These are phyloP conservation scores for Acanthochromis polyacanthus DNA, from an alignment of 2,113 vertebrate genomes.

Conservation along the genomic window DNA sequence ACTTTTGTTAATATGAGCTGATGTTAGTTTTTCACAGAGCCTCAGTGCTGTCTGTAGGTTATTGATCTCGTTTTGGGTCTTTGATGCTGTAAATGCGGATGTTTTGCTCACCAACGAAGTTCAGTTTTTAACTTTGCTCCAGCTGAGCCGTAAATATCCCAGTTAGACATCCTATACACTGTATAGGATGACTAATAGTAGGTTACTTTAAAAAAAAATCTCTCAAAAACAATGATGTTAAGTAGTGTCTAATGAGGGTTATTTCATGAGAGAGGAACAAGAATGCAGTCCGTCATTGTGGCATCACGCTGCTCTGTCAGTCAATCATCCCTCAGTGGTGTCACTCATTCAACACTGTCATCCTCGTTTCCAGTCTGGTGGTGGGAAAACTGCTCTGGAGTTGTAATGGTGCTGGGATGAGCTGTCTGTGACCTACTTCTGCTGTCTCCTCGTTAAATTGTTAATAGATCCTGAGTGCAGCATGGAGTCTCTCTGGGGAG, in stretches of 20 bases:
- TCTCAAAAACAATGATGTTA: background rate
- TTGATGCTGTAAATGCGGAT: background rate
- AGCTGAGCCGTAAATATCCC: conserved; percentile 22
- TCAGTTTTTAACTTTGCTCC: conserved; percentile 17
- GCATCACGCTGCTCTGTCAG: conserved; percentile 15
- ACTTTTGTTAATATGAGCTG: background rate
- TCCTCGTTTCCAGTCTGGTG: conserved; percentile 26
- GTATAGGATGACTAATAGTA: too few species aligned
- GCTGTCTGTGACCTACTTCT: conserved; percentile 78
- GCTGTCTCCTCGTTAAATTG: conserved; percentile 81
- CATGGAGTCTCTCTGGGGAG: conserved; percentile 73
- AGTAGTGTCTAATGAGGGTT: background rate
- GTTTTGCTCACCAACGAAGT: conserved; percentile 5
- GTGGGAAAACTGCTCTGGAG: conserved; percentile 37
- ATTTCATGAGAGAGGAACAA: background rate
- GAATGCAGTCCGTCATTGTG: background rate
- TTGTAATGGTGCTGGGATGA: conserved; percentile 52
- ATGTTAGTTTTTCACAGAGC: background rate
- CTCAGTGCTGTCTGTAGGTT: too few species aligned
- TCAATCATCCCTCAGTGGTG: conserved; percentile 16
- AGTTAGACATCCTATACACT: background rate
- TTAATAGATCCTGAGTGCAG: conserved; percentile 83
- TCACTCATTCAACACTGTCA: conserved; percentile 35
- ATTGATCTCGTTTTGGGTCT: too few species aligned
- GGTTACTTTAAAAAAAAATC: conserved; percentile 20